These are phyloP conservation scores for Mixornis gularis DNA, from an alignment of 2,113 vertebrate genomes.

Conservation along the genomic window DNA sequence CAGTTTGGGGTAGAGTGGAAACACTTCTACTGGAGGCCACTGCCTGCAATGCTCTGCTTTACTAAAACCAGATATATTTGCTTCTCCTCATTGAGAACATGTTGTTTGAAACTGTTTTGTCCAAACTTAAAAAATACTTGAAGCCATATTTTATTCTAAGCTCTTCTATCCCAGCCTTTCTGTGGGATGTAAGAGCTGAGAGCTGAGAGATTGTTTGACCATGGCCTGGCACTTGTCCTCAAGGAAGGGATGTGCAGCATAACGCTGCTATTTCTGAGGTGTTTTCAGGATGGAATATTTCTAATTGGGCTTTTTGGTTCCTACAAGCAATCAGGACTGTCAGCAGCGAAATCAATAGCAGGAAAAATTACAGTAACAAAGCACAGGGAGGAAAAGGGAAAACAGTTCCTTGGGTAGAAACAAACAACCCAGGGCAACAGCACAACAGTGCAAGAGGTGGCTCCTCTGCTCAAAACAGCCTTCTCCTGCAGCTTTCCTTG, in stretches of 20 bases:
- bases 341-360: not conserved
- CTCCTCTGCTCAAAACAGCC: not conserved
- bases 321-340: not conserved
- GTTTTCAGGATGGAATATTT: not conserved
- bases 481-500: not conserved
- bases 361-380: not conserved
- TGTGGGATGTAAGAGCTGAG: not conserved
- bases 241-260: not conserved
- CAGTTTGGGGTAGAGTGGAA: not conserved
- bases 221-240: not conserved
- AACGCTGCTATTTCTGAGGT: not conserved
- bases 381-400: not conserved
- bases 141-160: not conserved
- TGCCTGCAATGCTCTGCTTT: not conserved
- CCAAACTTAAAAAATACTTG: not conserved
- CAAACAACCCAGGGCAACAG: rapidly evolving
- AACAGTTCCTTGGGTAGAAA: not conserved
- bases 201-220: not conserved
- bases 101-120: not conserved
- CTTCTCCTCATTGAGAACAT: not conserved
- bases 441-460: not conserved
- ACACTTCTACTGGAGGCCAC: not conserved
- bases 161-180: not conserved
- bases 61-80: not conserved
- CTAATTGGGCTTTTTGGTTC: not conserved